Percentiles rank a stretch among this genome's conserved stretches.
These are phyloP conservation scores for Sternotherus odoratus DNA, from an alignment of 2,797 vertebrate species.

Conservation along the genomic window DNA sequence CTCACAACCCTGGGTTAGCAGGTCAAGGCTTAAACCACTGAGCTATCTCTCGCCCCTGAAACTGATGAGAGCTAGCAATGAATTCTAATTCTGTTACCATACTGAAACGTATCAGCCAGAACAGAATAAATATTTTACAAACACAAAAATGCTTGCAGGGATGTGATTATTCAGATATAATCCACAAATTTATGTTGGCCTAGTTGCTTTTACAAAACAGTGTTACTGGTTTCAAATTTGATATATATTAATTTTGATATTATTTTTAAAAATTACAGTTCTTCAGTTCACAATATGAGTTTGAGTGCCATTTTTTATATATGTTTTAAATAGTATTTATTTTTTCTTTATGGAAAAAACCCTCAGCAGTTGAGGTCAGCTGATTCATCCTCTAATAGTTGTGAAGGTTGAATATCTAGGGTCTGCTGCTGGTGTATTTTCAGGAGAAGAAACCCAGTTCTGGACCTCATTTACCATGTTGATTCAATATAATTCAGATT, in stretches of 20 bases:
- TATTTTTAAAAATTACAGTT: background rate
- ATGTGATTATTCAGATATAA: background rate
- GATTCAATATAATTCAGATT: background rate
- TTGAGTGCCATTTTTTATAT: background rate
- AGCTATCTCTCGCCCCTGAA: too few species aligned
- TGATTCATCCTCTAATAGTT: background rate
- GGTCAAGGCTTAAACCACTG: too few species aligned
- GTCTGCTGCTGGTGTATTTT: background rate
- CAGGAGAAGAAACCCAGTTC: background rate
- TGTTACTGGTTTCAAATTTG: background rate
- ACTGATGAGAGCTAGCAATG: background rate
- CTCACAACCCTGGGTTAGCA: too few species aligned
- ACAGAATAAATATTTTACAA: background rate
- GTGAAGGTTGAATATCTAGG: background rate
- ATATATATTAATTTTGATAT: conserved; percentile 5
- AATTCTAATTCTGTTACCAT: background rate
- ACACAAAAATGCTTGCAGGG: background rate
- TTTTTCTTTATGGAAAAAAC: background rate
- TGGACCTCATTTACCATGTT: background rate
- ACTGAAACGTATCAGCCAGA: background rate
- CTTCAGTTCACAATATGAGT: background rate
- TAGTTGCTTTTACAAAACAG: conserved; percentile 8
- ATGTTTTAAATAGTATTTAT: background rate
- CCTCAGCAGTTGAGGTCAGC: background rate
- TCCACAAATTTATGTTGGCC: background rate